Evolutionary conservation across 2,113 vertebrate genomes (phyloP).

Genomic region (Euleptes europaea): DNA sequence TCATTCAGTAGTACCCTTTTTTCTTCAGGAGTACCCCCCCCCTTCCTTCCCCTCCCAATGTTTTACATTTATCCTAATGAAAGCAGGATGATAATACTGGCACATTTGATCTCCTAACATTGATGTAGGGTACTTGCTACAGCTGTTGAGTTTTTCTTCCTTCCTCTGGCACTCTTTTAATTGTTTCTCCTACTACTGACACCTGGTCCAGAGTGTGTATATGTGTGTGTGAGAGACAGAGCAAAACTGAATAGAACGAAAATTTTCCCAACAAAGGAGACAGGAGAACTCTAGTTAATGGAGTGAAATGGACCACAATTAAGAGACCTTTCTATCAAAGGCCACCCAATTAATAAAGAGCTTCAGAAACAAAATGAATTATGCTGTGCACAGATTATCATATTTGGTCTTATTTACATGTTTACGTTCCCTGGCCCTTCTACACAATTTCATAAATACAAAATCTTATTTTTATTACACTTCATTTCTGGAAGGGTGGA

Average conservation of each 20-base stretch:
- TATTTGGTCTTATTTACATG: conserved; percentile 54
- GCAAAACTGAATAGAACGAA: not conserved
- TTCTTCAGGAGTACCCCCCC: no score
- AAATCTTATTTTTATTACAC: conserved; percentile 69
- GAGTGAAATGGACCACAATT: not conserved
- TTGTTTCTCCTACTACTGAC: not conserved
- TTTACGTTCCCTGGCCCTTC: conserved; percentile 40
- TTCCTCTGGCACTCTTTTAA: not conserved
- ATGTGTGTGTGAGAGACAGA: not conserved
- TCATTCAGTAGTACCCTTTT: no score
- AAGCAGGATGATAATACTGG: no score
- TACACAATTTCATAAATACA: conserved; percentile 40
- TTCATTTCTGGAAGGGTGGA: conserved; percentile 68
- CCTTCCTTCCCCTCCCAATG: no score
- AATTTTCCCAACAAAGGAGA: not conserved
- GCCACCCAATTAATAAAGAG: conserved; percentile 41
- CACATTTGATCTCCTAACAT: no score
- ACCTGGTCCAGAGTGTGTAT: not conserved
- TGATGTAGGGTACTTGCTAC: no score
- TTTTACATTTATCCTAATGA: no score
- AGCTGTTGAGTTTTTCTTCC: no score
- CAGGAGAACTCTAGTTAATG: not conserved
- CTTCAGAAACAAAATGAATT: conserved; percentile 46
- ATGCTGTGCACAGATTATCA: conserved; percentile 22
- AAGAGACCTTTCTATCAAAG: conserved; percentile 19